Percentiles rank a stretch among this genome's conserved stretches.
Evolutionary conservation across 2,113 vertebrate species (phyloP).

Genomic region (Oncorhynchus keta): DNA sequence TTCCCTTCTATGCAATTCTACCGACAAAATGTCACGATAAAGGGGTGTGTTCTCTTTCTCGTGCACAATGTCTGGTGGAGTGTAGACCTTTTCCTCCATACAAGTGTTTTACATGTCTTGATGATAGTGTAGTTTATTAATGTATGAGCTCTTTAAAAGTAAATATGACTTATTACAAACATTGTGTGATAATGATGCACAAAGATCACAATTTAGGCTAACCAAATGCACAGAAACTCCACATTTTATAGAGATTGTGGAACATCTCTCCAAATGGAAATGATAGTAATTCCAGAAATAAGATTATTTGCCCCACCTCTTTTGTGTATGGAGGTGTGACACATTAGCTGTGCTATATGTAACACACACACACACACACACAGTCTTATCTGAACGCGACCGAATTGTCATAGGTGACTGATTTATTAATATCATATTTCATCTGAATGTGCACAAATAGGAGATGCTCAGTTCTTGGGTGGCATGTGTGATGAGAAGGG

Average conservation of each 20-base stretch:
- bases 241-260: neutral
- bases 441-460: neutral
- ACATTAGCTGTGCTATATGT: slow-evolving; percentile 37
- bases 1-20: slow-evolving; percentile 3
- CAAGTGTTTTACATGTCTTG: slow-evolving; percentile 7
- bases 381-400: neutral
- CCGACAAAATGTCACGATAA: slow-evolving; percentile 48
- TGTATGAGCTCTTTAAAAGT: neutral
- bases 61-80: slow-evolving; percentile 34
- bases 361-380: neutral
- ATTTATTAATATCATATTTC: slow-evolving; percentile 50
- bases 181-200: neutral
- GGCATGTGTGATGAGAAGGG: neutral
- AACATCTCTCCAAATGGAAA: neutral
- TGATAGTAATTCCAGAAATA: slow-evolving; percentile 18
- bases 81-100: slow-evolving; percentile 33
- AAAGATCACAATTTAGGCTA: neutral
- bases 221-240: neutral
- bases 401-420: slow-evolving; percentile 49
- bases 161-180: neutral
- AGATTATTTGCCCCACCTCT: slow-evolving; percentile 53
- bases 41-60: slow-evolving; percentile 61
- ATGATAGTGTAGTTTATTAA: neutral
- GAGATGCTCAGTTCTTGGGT: slow-evolving; percentile 22
- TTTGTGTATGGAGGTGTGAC: slow-evolving; percentile 66